Percentiles rank a stretch among this genome's conserved stretches.
phyloP scores from a whole-genome alignment of 2,797 vertebrate species.

The Synaphobranchus kaupii region DNA sequence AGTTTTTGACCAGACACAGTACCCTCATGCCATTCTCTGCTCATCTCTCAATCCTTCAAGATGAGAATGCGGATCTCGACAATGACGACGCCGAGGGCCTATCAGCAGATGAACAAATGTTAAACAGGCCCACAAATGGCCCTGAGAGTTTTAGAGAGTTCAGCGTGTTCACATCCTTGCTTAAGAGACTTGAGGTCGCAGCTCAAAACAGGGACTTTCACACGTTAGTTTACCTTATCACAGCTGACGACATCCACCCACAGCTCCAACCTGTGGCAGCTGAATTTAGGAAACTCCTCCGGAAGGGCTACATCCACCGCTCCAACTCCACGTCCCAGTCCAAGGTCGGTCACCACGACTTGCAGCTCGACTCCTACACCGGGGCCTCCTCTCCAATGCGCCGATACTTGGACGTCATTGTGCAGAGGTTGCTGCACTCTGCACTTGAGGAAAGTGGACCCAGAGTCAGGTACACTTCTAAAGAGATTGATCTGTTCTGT shows the following conservation, averaged over 20 bases:
- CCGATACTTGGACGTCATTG: constrained; percentile 75
- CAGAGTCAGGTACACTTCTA: constrained; percentile 46
- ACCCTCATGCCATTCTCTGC: constrained; percentile 69
- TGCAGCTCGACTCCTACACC: constrained; percentile 74
- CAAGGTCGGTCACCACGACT: constrained; percentile 66
- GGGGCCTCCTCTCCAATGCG: constrained; percentile 82
- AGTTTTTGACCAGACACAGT: constrained; percentile 58
- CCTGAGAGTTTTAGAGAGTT: constrained; percentile 45
- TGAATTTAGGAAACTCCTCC: constrained; percentile 67
- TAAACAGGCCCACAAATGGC: too few relatives aligned
- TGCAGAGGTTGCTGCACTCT: constrained; percentile 74
- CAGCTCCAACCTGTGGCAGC: constrained; percentile 60
- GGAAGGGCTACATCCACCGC: constrained; percentile 63
- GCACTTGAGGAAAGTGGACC: constrained; percentile 49
- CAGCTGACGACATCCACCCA: constrained; percentile 78
- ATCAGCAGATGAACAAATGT: background rate
- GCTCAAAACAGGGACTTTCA: constrained; percentile 48
- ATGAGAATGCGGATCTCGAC: constrained; percentile 9
- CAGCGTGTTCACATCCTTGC: constrained; percentile 65
- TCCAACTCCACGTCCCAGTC: constrained; percentile 61
- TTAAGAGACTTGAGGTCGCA: constrained; percentile 62
- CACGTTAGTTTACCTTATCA: constrained; percentile 70
- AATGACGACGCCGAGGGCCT: too few relatives aligned
- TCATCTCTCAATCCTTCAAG: constrained; percentile 63
- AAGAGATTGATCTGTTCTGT: constrained; percentile 72